Evolutionary conservation across 2,797 vertebrate genomes (phyloP).

Genomic region (Micropoecilia bifurca): DNA sequence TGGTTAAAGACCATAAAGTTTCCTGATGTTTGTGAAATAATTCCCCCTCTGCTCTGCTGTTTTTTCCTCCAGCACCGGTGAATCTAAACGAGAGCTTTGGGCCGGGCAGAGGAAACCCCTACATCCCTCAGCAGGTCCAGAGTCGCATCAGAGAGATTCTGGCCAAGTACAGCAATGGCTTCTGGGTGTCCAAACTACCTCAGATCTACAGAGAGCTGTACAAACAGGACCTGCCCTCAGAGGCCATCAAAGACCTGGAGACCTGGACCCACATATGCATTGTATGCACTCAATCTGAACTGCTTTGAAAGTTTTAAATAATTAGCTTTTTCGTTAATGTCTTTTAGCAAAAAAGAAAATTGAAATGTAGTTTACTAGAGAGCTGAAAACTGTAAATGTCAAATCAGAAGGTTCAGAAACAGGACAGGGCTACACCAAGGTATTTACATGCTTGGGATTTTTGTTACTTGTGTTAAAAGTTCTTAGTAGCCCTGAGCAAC

Average conservation of each 20-base stretch:
- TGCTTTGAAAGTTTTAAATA: not conserved
- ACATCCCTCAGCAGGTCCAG: slow-evolving; percentile 86
- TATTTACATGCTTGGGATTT: not conserved
- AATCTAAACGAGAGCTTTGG: slow-evolving; percentile 68
- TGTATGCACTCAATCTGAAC: slow-evolving; percentile 74
- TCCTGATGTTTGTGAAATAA: not conserved
- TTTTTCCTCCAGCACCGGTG: slow-evolving; percentile 72
- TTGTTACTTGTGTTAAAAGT: not conserved
- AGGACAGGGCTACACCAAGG: not conserved
- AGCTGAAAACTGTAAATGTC: not conserved
- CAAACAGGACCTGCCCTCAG: slow-evolving; percentile 88
- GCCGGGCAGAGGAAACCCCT: slow-evolving; percentile 64
- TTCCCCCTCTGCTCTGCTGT: not conserved
- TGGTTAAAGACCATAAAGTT: not conserved
- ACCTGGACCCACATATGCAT: slow-evolving; percentile 94
- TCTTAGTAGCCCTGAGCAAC: not conserved
- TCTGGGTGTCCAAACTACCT: slow-evolving; percentile 93
- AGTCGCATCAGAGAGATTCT: slow-evolving; percentile 89
- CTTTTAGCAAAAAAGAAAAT: not conserved
- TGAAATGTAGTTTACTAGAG: not conserved
- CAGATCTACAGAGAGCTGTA: slow-evolving; percentile 92
- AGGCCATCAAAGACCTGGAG: slow-evolving; percentile 88
- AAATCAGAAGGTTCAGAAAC: not conserved
- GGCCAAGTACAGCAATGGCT: slow-evolving; percentile 89
- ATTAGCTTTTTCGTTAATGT: not conserved